Base-by-base conservation (phyloP, 2,113 vertebrate species). In the Myxocyprinus asiaticus region DNA sequence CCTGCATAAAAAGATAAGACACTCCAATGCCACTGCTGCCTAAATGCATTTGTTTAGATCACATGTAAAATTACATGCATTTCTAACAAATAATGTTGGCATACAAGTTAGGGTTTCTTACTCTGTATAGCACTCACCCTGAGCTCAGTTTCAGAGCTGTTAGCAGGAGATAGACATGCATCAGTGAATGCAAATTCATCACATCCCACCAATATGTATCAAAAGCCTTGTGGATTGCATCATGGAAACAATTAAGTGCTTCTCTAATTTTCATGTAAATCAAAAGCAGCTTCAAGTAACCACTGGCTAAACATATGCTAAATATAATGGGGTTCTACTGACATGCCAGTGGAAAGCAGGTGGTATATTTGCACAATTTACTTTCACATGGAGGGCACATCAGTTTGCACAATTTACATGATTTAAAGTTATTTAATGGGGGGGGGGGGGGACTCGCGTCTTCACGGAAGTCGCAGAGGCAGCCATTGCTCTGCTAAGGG, bases 161-260 rank as follows among this genome's bases (percentile, higher is more conserved):
- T 87, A 81, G 67, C 85, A 86, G 85, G 75, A 89, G 89, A 91
- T 91, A 90, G 87, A 70, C 87, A 90, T 59, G 84, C 86, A 87
- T 88, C 84, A 89, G 83, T 85, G 83, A 84, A 89, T 1, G 73
- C 86, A 91, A 91, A 91, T 89, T n/a, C 22, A 33, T 33, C 22
- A 33, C 22, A 33, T 33, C 59, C 59, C 84, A 85, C 85, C 85
- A 85, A 86, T 58, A 87, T 89, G 88, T 85, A 87, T 79, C 17
- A 81, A 81, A 85, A 88, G 86, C 87, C 86, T 33, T 33, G 22
- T 33, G 22, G 22, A 33, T 33, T 33, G 22, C 22, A 33, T 91
- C 84, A 83, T 76, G 86, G 80, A 87, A 84, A 83, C 82, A 80
- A 88, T 91, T 82, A 87, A 76, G 80, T 75, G 76, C 81, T 79